Percentiles rank a stretch among this genome's conserved stretches.
Conservation (phyloP, 2,113 vertebrate genomes). For the Percopsis transmontana region DNA sequence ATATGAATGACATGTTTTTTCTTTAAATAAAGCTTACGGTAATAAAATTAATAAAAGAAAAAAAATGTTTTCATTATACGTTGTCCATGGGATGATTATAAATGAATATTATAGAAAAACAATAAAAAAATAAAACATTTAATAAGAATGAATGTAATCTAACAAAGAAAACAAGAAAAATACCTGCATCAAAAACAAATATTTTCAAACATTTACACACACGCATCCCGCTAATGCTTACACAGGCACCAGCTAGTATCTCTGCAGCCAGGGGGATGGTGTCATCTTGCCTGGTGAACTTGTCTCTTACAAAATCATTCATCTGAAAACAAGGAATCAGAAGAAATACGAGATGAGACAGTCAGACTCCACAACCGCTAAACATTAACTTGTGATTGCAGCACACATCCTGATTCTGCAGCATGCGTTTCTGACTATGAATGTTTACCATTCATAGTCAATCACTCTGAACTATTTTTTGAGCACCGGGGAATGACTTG, state of each 20-base stretch:
- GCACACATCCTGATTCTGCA: conserved; percentile 59
- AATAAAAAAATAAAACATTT: too few relatives aligned
- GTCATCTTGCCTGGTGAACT: conserved; percentile 88
- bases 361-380: conserved; percentile 44
- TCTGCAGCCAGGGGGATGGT: conserved; percentile 87
- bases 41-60: too few relatives aligned
- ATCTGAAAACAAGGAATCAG: conserved; percentile 75
- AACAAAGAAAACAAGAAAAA: too few relatives aligned
- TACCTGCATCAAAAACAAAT: too few relatives aligned
- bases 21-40: too few relatives aligned
- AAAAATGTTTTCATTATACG: too few relatives aligned
- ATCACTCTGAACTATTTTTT: conserved; percentile 45
- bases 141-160: too few relatives aligned
- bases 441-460: conserved; percentile 54
- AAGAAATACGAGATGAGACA: conserved; percentile 53
- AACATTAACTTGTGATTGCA: conserved; percentile 60
- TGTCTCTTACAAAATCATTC: conserved; percentile 97
- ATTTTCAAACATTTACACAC: conserved; percentile 19
- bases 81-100: too few relatives aligned
- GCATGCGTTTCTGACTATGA: conserved; percentile 29
- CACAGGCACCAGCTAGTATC: conserved; percentile 89
- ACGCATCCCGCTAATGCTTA: conserved; percentile 75
- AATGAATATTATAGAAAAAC: too few relatives aligned
- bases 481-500: conserved; percentile 80
- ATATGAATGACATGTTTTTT: too few relatives aligned